Evolutionary conservation across 2,797 vertebrate genomes (phyloP), one percentile per base, ranked within the genome.

Genomic region (Cyprinella venusta): DNA sequence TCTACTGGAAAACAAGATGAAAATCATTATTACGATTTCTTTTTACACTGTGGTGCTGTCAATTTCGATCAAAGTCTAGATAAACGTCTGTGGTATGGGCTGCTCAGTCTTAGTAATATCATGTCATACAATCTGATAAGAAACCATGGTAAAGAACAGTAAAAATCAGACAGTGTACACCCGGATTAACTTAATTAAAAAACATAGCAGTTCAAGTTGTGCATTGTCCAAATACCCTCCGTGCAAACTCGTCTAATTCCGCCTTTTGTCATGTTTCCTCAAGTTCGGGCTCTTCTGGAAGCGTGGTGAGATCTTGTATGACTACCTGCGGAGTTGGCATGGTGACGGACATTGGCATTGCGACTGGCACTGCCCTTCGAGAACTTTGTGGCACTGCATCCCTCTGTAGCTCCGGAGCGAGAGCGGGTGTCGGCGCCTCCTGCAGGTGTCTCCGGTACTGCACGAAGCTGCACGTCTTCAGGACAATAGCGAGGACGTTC

Each of bases 251-350:
- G 48, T 48, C 26, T 42, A 26, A 19, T 42, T 65, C 5, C 3
- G 6, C 8, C 12, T 52, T 50, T 19, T 54, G 10, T 93, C 93
- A 93, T 6, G 89, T 92, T 63, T 92, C 90, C 80, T 91, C 90
- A 76, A 72, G 88, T 70, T 86, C 86, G 33, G 85, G 84, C 40
- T 81, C 89, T 72, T 90, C 87, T 0, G 89, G 89, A 65, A 91
- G 85, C 15, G 88, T 64, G 3, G 85, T 89, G 9, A 88, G 91
- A 8, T 89, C 82, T 85, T 69, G 86, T n/a, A 91, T 64, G 52
- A 90, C 85, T 59, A 88, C 59, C 63, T 81, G 77, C 1, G 67
- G 89, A n/a, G 72, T 86, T 0, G 54, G 36, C 76, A 84, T 74
- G 33, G 45, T 54, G 21, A 84, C 5, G 1, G 83, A 18, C 59